These are phyloP conservation scores for Drepanosiphum platanoidis DNA, from an alignment of 2,888 invertebrate genomes.

Conservation along the genomic window DNA sequence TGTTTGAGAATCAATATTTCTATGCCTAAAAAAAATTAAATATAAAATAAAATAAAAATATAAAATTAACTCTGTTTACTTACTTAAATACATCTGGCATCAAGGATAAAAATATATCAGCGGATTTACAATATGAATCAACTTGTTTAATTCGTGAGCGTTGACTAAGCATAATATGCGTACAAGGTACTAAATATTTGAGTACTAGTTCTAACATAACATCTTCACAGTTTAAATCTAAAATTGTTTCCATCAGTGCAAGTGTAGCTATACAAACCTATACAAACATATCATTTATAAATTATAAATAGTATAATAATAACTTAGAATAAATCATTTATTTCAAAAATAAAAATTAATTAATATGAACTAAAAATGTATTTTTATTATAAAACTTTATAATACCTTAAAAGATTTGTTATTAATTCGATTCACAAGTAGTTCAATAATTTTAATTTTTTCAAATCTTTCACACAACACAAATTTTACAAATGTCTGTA, in stretches of 20 bases:
- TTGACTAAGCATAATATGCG: conserved; percentile 85
- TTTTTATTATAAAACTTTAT: conserved; percentile 61
- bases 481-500: conserved; percentile 86
- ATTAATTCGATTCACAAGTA: conserved; percentile 81
- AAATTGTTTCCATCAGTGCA: conserved; percentile 87
- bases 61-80: neutral
- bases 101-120: conserved; percentile 79
- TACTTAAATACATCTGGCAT: conserved; percentile 71
- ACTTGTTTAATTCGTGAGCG: conserved; percentile 76
- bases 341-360: neutral
- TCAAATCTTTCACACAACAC: conserved; percentile 86
- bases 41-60: neutral
- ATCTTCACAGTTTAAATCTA: conserved; percentile 94
- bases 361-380: too few relatives aligned
- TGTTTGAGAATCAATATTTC: conserved; percentile 68
- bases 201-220: conserved; percentile 91
- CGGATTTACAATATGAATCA: conserved; percentile 79
- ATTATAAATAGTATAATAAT: neutral
- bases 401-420: conserved; percentile 76
- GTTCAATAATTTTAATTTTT: conserved; percentile 82
- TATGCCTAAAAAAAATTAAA: conserved; percentile 40
- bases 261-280: conserved; percentile 87
- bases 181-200: conserved; percentile 83
- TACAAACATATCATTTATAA: neutral
- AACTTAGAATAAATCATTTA: neutral